Conservation (phyloP, 2,888 invertebrate genomes). For the Macrophya alboannulata region DNA sequence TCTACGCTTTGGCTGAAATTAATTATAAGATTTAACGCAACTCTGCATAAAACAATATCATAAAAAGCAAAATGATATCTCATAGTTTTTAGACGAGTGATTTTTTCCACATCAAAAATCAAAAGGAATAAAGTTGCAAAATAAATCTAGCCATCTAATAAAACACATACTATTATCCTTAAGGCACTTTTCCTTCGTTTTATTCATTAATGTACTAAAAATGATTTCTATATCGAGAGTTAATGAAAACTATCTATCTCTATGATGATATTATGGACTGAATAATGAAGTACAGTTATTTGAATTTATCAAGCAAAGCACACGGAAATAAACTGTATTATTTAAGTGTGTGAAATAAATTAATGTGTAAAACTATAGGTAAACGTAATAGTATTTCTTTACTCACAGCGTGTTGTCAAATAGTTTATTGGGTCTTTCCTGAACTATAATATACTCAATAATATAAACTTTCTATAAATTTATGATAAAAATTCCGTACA, state of each 20-base stretch:
- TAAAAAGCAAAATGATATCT: neutral
- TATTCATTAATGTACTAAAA: neutral
- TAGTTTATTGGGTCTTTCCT: conserved; percentile 19
- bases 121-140: neutral
- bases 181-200: neutral
- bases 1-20: neutral
- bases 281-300: neutral
- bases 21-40: neutral
- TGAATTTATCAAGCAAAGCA: neutral
- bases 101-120: neutral
- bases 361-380: neutral
- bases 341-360: neutral
- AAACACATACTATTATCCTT: no score
- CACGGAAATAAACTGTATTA: neutral
- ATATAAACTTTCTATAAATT: neutral
- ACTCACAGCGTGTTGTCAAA: conserved; percentile 32
- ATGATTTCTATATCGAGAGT: neutral
- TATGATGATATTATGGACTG: neutral
- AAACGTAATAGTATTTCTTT: neutral
- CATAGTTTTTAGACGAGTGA: no score
- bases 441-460: neutral
- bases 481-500: no score
- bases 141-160: neutral
- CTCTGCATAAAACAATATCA: neutral
- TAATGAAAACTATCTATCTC: neutral